Evolutionary conservation across 2,888 invertebrate genomes (phyloP), one percentile per base, ranked within the genome.

Genomic region (Acrobasis suavella): DNA sequence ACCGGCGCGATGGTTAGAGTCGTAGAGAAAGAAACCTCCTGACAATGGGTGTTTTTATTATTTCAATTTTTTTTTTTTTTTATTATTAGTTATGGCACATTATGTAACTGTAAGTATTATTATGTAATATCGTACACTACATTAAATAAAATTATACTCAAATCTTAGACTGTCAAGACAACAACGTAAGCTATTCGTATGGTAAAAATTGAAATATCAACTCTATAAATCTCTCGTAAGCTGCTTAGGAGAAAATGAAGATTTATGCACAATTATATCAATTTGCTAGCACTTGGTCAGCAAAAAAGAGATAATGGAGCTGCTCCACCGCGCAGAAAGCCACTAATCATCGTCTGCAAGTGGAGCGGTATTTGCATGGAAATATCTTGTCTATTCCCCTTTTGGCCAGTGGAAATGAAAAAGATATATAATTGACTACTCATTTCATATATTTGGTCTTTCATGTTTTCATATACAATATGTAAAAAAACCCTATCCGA

Each of bases 211-310:
- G n/a, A 16, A 7, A n/a, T 55, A 55, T 55, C 55, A 39, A 5
- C 9, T 8, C 22, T 32, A 54, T 54, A 54, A 54, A 54, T 54
- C 38, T 54, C 15, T 9, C 9, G 15, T 9, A 39, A 55, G 55
- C 15, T 9, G 38, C 55, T 55, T 55, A 17, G 16, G 16, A 39
- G 17, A 55, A 55, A 55, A 55, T 55, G 9, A 39, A 55, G 39
- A 55, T 55, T 39, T 55, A 55, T 55, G 39, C 39, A 55, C 39
- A 55, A 55, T 39, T 55, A 55, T 6, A 38, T 17, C 15, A 55
- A 52, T 55, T 39, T 39, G 55, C 55, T 16, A 38, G 16, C 6
- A 52, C 9, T 22, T 12, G 14, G 38, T 54, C 37, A 38, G 54
- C 14, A 54, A 38, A 54, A 54, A 32, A 52, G n/a, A 52, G 38